These are phyloP conservation scores for Carettochelys insculpta DNA, from an alignment of 2,113 vertebrate genomes.

Conservation along the genomic window DNA sequence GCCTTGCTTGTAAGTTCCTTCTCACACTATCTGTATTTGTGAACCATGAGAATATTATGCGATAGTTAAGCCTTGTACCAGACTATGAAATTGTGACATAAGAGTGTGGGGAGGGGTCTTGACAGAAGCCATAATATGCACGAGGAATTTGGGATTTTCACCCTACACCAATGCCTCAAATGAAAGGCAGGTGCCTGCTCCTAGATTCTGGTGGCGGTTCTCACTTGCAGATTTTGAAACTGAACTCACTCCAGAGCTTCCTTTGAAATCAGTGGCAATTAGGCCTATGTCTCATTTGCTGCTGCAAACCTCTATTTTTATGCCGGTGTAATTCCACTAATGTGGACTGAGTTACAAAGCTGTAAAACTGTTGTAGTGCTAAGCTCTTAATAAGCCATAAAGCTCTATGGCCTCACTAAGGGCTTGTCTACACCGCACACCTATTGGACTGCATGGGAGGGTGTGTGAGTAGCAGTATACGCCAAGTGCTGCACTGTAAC, in stretches of 20 bases:
- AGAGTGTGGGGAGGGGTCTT: no score
- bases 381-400: background rate
- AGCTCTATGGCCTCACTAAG: background rate
- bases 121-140: no score
- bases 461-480: background rate
- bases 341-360: background rate
- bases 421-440: background rate
- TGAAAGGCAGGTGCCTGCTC: conserved; percentile 10
- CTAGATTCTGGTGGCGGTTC: background rate
- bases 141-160: no score
- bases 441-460: background rate
- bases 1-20: no score
- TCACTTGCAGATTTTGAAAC: background rate
- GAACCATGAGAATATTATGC: no score
- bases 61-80: no score
- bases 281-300: background rate
- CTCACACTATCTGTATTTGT: no score
- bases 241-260: background rate
- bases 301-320: background rate
- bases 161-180: conserved; percentile 45
- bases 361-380: background rate
- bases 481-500: background rate
- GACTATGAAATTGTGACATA: no score
- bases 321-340: background rate
- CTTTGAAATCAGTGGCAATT: accelerated